Base-by-base conservation (phyloP, 2,113 vertebrate species). In the Centropus bengalensis region DNA sequence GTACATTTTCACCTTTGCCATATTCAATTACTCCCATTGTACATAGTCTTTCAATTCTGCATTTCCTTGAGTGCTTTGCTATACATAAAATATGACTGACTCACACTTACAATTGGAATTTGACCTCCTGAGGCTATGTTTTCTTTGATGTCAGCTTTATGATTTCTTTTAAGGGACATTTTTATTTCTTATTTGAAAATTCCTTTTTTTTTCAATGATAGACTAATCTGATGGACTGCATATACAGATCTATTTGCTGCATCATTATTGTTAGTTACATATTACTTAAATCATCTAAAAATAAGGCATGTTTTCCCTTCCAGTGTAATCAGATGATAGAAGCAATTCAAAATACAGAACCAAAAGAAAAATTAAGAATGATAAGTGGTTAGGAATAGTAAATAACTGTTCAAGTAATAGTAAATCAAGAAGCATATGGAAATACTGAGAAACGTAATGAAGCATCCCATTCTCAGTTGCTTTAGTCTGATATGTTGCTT, bases 1-100 rank as follows among this genome's bases (percentile, higher is more conserved):
- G 0, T 74, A 67, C 33, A 23, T 95, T 94, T 79, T 92, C 76
- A 93, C 93, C 78, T 91, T 92, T 89, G 55, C 63, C 87, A 80
- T 91, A 58, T 85, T 88, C 84, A 82, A 23, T 91, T 94, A 89
- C 82, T 94, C 44, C 32, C 60, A 45, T 89, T 89, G 28, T 83
- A 74, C 59, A 91, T 80, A 45, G 51, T 85, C 54, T 62, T 91
- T 89, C 84, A 87, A n/a, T 62, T 88, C 89, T 92, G 32, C 44
- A 30, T 89, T 84, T 94, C 33, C 67, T 94, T 80, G 81, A 59
- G 71, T 88, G 69, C 63, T 92, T 86, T 76, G 54, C 77, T 64
- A 20, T 75, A 84, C n/a, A 20, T 77, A 63, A 89, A 89, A 80
- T 89, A 76, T 89, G 78, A 91, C 45, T 93, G 52, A 79, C 26